phyloP scores from a whole-genome alignment of 2,797 vertebrate species.

The Sphenodon punctatus region DNA sequence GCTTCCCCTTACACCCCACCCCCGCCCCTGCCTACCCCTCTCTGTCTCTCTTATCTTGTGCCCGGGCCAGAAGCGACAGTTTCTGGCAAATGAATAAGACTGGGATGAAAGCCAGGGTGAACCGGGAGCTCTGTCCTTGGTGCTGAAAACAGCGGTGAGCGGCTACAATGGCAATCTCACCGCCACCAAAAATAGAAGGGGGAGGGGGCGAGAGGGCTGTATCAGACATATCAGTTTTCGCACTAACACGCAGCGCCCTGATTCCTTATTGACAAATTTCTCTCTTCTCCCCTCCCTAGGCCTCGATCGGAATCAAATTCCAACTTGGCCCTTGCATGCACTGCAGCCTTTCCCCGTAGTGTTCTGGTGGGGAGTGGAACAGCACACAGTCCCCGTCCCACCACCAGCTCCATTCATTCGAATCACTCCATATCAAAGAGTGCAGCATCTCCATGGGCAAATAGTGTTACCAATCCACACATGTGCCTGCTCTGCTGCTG shows the following conservation, averaged over 20 bases:
- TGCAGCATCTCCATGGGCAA: neutral
- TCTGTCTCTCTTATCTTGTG: neutral
- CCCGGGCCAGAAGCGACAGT: neutral
- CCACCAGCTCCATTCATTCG: neutral
- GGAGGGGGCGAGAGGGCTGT: neutral
- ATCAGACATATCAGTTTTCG: neutral
- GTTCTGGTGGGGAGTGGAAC: too few relatives aligned
- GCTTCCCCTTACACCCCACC: neutral
- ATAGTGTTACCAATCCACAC: neutral
- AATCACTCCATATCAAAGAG: neutral
- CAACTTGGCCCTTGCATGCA: neutral
- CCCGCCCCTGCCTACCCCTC: neutral
- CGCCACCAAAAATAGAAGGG: neutral
- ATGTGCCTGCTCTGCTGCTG: too few relatives aligned
- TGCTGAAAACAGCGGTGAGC: conserved; percentile 68
- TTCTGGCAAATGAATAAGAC: neutral
- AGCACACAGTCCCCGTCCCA: neutral
- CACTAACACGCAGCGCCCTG: neutral
- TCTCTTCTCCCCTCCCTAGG: neutral
- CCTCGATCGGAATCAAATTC: neutral
- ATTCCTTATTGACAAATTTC: neutral
- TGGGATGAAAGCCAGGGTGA: neutral
- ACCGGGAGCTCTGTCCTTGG: conserved; percentile 81
- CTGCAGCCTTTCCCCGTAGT: neutral
- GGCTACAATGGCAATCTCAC: neutral